phyloP scores from a whole-genome alignment of 2,888 invertebrate species.

The Opisthograptis luteolata region DNA sequence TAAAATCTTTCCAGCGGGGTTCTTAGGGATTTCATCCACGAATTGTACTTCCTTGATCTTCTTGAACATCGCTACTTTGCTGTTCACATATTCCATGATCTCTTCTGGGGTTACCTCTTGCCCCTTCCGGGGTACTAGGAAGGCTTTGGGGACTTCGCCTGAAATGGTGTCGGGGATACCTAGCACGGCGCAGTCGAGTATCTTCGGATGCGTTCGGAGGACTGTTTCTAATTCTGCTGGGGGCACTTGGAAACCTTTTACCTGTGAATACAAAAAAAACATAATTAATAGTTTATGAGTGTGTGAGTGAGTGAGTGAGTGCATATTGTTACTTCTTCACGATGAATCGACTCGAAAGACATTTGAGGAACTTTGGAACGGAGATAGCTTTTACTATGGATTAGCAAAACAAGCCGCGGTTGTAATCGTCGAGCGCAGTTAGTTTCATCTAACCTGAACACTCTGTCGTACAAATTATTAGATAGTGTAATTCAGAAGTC shows the following conservation, averaged over 20 bases:
- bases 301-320: no score
- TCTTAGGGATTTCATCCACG: conserved; percentile 89
- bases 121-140: conserved; percentile 83
- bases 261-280: conserved; percentile 56
- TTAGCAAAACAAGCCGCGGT: no score
- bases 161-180: conserved; percentile 88
- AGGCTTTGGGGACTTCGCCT: conserved; percentile 93
- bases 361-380: no score
- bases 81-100: conserved; percentile 86
- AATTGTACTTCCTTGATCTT: conserved; percentile 87
- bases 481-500: no score
- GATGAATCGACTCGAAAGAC: no score
- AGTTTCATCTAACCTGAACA: no score
- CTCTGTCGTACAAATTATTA: no score
- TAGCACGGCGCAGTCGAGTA: conserved; percentile 93
- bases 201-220: conserved; percentile 88
- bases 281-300: no score
- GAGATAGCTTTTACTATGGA: no score
- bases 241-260: conserved; percentile 91
- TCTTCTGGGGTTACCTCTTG: conserved; percentile 79
- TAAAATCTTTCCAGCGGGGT: conserved; percentile 90
- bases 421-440: no score
- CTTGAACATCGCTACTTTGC: conserved; percentile 90
- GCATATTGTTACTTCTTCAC: no score
- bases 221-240: conserved; percentile 94